Base-by-base conservation (phyloP, 2,888 invertebrate genomes). In the Scaptomyza reducta region DNA sequence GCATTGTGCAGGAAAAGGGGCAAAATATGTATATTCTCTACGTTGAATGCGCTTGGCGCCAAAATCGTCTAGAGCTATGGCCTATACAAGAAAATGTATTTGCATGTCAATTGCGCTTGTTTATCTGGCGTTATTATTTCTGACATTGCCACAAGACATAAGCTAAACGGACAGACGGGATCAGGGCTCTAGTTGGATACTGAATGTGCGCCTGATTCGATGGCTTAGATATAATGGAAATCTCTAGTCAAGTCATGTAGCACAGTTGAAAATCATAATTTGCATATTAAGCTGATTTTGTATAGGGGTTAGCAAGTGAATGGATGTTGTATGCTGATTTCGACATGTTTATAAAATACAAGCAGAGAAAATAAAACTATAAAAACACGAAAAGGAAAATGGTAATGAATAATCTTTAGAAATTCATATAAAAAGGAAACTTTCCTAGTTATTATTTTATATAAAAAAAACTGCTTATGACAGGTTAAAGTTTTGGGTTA, bases 101-200 rank as follows among this genome's bases (percentile, higher is more conserved):
- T 83, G 82, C 82, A 83, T 83, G 82, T 85, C 82, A 83, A 83
- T 83, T 83, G 82, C 66, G 79, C 71, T 76, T 83, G 87, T 87
- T 83, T 83, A 85, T 87, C 86, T 79, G 77, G 77, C 68, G 79
- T 74, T 83, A 83, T 83, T 83, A 81, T 82, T 85, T 85, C 64
- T 69, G 83, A 83, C 86, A 85, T 84, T 64, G 66, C 74, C 77
- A 69, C 56, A 74, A 61, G 59, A 63, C 75, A 68, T 69, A 62
- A 63, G 66, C 55, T 22, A 27, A 29, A 40, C 35, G 49, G 59
- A 56, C 59, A 61, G 46, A 33, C 42, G 57, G 45, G n/a, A 2
- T 33, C 56, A 57, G 41, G 58, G 18, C 18, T 47, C 25, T n/a
- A 29, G 25, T 25, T 18, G 16, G 13, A 35, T 16, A 38, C 53